Percentiles rank a stretch among this genome's conserved stretches.
phyloP scores from a whole-genome alignment of 2,113 vertebrate genomes.

The Neotoma lepida region DNA sequence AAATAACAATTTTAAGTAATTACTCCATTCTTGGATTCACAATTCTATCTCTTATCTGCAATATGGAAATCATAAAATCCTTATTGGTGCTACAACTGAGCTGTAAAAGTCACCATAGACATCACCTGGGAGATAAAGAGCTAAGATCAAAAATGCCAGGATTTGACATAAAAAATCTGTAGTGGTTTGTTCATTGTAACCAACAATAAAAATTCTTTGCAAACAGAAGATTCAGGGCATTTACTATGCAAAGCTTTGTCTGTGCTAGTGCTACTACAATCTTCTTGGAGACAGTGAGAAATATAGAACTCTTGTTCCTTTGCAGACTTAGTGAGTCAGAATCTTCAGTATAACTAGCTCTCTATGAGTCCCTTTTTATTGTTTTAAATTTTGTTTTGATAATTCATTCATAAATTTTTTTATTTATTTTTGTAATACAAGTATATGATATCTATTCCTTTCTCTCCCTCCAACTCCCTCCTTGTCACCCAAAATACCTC shows the following conservation, averaged over 20 bases:
- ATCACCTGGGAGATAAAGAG: background rate
- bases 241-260: background rate
- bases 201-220: background rate
- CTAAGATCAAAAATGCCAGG: slow-evolving; percentile 27
- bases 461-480: background rate
- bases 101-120: slow-evolving; percentile 37
- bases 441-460: background rate
- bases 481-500: background rate
- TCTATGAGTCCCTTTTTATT: background rate
- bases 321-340: background rate
- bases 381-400: background rate
- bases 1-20: slow-evolving; percentile 48
- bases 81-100: slow-evolving; percentile 30
- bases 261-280: background rate
- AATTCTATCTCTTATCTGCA: slow-evolving; percentile 3
- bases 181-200: background rate
- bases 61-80: slow-evolving; percentile 53
- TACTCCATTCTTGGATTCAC: slow-evolving; percentile 35
- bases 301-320: background rate
- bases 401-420: background rate
- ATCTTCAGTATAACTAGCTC: background rate
- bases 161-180: background rate
- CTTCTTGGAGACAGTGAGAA: background rate
- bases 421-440: background rate
- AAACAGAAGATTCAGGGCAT: background rate